phyloP scores from a whole-genome alignment of 2,113 vertebrate genomes.

The Pseudopipra pipra region DNA sequence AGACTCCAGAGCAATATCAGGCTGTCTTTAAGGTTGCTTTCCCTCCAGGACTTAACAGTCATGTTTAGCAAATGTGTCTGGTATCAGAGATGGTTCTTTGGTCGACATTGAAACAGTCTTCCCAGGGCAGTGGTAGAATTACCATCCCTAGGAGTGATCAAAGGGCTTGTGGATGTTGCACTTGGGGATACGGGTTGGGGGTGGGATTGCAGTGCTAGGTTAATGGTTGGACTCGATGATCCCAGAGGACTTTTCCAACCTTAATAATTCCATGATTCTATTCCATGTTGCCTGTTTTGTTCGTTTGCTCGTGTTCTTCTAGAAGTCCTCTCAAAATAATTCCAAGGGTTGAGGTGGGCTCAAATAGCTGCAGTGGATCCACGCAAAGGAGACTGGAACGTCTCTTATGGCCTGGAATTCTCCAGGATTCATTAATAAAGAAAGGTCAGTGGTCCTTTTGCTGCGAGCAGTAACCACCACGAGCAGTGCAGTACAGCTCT shows the following conservation, averaged over 20 bases:
- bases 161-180: neutral
- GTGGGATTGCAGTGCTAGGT: neutral
- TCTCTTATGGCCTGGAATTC: neutral
- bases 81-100: neutral
- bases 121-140: neutral
- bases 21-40: neutral
- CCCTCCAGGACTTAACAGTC: neutral
- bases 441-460: neutral
- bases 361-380: neutral
- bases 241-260: neutral
- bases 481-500: neutral
- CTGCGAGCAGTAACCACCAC: neutral
- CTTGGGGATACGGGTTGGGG: neutral
- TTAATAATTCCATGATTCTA: neutral
- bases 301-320: neutral
- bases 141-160: neutral
- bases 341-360: neutral
- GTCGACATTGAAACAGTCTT: neutral
- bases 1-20: neutral
- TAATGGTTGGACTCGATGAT: neutral
- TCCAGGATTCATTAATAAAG: neutral
- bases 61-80: neutral
- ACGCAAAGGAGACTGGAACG: neutral
- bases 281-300: neutral
- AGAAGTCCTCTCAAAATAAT: neutral